Evolutionary conservation across 2,888 invertebrate species (phyloP).

Genomic region (Agriotes lineatus): DNA sequence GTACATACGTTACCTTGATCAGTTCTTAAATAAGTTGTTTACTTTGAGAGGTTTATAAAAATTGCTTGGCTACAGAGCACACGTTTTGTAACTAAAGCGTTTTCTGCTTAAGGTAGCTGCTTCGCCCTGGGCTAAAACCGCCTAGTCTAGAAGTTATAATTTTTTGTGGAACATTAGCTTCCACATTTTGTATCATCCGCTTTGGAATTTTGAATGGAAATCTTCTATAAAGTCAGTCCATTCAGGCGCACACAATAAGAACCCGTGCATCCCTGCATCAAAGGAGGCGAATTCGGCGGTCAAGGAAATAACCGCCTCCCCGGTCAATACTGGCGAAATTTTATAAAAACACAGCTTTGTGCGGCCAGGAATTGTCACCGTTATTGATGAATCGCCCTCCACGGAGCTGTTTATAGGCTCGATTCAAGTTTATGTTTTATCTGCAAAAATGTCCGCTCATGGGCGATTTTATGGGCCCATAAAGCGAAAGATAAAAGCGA

Average conservation of each 20-base stretch:
- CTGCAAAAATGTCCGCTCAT: slow-evolving; percentile 13
- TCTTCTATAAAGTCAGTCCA: background rate
- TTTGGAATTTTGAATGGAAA: background rate
- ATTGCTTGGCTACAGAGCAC: too few species aligned
- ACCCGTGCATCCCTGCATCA: slow-evolving; percentile 13
- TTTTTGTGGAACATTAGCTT: too few species aligned
- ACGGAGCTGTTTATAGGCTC: slow-evolving; percentile 12
- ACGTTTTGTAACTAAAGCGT: too few species aligned
- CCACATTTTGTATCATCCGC: background rate
- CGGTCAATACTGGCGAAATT: slow-evolving; percentile 2
- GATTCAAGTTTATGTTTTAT: slow-evolving; percentile 23
- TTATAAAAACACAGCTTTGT: slow-evolving; percentile 5
- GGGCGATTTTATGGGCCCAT: slow-evolving; percentile 1
- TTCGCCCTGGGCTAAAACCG: too few species aligned
- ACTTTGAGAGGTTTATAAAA: too few species aligned
- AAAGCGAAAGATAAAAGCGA: slow-evolving; percentile 23
- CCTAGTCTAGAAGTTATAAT: too few species aligned
- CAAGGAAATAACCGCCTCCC: background rate
- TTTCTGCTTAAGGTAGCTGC: too few species aligned
- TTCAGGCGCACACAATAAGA: slow-evolving; percentile 9
- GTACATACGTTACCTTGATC: too few species aligned
- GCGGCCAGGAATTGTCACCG: slow-evolving; percentile 3
- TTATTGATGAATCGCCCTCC: slow-evolving; percentile 31
- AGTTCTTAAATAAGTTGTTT: too few species aligned
- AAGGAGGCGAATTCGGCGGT: slow-evolving; percentile 17